Evolutionary conservation across 2,113 vertebrate species (phyloP).

Genomic region (Corythoichthys intestinalis): DNA sequence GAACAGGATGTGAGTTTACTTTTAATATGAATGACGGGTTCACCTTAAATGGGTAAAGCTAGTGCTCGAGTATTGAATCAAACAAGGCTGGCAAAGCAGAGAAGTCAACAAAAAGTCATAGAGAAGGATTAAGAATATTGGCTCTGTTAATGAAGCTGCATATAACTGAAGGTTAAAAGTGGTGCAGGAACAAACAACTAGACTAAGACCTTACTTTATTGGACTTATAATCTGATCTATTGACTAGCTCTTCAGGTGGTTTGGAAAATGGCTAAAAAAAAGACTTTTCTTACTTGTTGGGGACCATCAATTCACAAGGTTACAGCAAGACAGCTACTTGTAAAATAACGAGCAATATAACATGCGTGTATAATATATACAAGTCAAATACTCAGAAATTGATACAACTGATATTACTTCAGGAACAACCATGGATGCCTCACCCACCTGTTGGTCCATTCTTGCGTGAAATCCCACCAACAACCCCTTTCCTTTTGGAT

Average conservation of each 20-base stretch:
- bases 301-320: no score
- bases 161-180: constrained; percentile 40
- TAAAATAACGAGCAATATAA: no score
- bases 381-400: no score
- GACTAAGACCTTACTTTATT: constrained; percentile 25
- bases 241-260: not conserved
- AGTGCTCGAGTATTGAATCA: constrained; percentile 17
- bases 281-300: not conserved
- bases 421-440: no score
- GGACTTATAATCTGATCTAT: constrained; percentile 27
- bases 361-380: no score
- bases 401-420: no score
- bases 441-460: no score
- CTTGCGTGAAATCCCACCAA: no score
- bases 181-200: constrained; percentile 32
- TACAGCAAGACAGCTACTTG: no score
- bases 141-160: constrained; percentile 42
- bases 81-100: constrained; percentile 18
- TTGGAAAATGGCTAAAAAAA: not conserved
- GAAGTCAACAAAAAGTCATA: constrained; percentile 40
- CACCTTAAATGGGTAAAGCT: constrained; percentile 18
- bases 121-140: constrained; percentile 48
- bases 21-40: constrained; percentile 10
- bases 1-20: not conserved
- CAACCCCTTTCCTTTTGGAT: no score